Conservation (phyloP, 92 coral and sea anemone species). For the Ricordea florida region DNA sequence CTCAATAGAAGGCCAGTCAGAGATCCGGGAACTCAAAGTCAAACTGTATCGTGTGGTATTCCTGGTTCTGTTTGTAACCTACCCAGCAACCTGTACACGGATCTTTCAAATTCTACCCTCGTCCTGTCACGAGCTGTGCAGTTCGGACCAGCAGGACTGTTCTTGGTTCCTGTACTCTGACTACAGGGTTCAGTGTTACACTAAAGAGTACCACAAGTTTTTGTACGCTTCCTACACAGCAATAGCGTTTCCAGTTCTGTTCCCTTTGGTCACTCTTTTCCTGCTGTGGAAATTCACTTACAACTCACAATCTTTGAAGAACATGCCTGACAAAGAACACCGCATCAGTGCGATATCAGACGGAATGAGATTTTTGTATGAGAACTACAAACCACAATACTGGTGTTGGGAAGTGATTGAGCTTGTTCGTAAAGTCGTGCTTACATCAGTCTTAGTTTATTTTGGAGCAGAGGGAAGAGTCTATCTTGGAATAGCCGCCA, state of each 20-base stretch:
- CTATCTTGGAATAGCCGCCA: background rate
- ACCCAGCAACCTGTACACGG: no score
- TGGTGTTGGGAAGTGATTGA: background rate
- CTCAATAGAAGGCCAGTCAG: background rate
- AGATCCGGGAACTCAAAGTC: no score
- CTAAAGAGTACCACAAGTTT: background rate
- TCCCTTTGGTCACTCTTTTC: background rate
- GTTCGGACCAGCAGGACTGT: background rate
- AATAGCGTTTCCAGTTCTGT: background rate
- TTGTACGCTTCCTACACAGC: background rate
- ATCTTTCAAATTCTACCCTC: no score
- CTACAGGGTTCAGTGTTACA: constrained; percentile 1
- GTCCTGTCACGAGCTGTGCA: no score
- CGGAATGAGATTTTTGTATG: constrained; percentile 5
- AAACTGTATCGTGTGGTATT: no score
- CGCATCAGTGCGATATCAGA: background rate
- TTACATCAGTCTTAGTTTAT: background rate
- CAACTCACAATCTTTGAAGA: background rate
- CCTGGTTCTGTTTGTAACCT: no score
- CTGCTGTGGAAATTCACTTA: background rate
- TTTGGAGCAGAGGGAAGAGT: background rate
- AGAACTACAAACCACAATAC: background rate
- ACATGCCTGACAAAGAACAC: background rate
- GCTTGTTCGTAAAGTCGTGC: background rate
- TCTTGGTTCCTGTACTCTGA: background rate